Percentiles rank a stretch among this genome's conserved stretches.
These are phyloP conservation scores for Hyles lineata DNA, from an alignment of 2,888 invertebrate genomes.

Conservation along the genomic window DNA sequence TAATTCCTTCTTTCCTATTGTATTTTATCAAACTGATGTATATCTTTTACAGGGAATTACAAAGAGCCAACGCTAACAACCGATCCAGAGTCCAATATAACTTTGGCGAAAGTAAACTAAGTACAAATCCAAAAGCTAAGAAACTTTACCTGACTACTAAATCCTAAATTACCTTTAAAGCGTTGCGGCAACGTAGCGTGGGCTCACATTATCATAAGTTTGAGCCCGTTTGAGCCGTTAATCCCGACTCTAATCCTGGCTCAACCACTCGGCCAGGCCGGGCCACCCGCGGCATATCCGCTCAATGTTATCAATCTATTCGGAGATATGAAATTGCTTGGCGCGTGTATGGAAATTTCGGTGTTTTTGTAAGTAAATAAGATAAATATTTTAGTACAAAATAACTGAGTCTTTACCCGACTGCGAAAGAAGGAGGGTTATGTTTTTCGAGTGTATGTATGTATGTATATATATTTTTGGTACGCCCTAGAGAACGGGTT, in stretches of 20 bases:
- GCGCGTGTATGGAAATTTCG: constrained; percentile 1
- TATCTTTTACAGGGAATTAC: background rate
- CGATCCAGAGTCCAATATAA: background rate
- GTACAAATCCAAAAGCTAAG: constrained; percentile 23
- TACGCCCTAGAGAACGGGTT: too few relatives aligned
- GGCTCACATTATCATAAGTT: constrained; percentile 79
- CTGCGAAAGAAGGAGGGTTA: too few relatives aligned
- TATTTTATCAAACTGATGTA: background rate
- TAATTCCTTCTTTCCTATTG: background rate
- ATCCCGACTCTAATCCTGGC: constrained; percentile 66
- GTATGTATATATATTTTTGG: too few relatives aligned
- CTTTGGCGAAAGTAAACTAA: background rate
- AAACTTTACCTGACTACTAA: constrained; percentile 31
- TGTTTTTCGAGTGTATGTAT: too few relatives aligned
- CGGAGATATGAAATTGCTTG: constrained; percentile 19
- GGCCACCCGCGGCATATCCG: constrained; percentile 30
- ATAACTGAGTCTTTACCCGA: too few relatives aligned
- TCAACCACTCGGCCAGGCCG: constrained; percentile 40
- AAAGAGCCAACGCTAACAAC: background rate
- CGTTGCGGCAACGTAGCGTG: constrained; percentile 41
- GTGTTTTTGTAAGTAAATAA: background rate
- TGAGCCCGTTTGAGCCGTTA: constrained; percentile 57
- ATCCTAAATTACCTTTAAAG: constrained; percentile 32
- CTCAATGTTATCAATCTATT: constrained; percentile 32
- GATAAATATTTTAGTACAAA: too few relatives aligned